These are phyloP conservation scores for Callopanchax toddi DNA, from an alignment of 2,113 vertebrate genomes.

Conservation along the genomic window DNA sequence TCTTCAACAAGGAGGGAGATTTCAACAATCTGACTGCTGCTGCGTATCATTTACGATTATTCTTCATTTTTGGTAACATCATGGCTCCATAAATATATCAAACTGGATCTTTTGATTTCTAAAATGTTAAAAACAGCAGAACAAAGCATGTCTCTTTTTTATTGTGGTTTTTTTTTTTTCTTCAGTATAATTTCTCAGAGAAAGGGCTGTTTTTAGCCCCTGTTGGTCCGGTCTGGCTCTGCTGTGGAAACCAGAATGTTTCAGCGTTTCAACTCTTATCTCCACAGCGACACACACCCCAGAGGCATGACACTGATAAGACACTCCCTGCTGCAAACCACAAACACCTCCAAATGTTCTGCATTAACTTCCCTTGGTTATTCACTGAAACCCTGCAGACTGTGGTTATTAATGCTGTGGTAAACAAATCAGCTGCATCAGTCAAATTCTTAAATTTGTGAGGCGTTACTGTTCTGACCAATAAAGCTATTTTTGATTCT, in stretches of 20 bases:
- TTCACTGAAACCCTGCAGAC: background rate
- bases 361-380: too few relatives aligned
- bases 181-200: background rate
- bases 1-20: conserved; percentile 95
- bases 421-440: background rate
- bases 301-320: conserved; percentile 49
- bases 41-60: conserved; percentile 83
- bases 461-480: too few relatives aligned
- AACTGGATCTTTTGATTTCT: too few relatives aligned
- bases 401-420: too few relatives aligned
- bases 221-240: conserved; percentile 2
- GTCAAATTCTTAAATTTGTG: too few relatives aligned
- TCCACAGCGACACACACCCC: conserved; percentile 43
- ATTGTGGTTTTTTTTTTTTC: too few relatives aligned
- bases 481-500: too few relatives aligned
- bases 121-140: too few relatives aligned
- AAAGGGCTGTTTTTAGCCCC: background rate
- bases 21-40: conserved; percentile 90
- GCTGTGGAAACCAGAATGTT: conserved; percentile 32
- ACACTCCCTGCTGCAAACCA: conserved; percentile 39
- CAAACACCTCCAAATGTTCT: background rate
- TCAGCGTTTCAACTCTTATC: conserved; percentile 41
- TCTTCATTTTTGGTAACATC: too few relatives aligned
- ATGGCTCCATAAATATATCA: too few relatives aligned
- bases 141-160: too few relatives aligned